These are phyloP conservation scores for Harpagifer antarcticus DNA, from an alignment of 2,797 vertebrate genomes.

Conservation along the genomic window DNA sequence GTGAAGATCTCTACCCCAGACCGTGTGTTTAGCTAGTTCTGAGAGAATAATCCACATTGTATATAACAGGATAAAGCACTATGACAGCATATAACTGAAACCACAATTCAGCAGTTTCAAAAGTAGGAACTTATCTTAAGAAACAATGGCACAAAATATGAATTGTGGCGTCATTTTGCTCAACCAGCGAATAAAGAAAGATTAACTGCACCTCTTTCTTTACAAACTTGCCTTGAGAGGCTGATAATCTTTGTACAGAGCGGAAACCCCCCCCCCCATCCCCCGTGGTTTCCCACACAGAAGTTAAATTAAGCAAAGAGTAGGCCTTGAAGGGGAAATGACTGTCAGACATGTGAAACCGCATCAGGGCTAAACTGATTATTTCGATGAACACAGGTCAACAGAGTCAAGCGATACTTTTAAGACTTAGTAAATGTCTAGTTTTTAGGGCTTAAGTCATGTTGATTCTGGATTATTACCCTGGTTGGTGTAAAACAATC, in stretches of 20 bases:
- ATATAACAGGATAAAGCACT: too few relatives aligned
- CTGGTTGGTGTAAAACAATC: too few relatives aligned
- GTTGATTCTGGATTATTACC: too few relatives aligned
- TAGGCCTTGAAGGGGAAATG: constrained; percentile 41
- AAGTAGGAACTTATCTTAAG: not conserved
- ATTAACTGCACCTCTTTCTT: not conserved
- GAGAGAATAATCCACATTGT: too few relatives aligned
- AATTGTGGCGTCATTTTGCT: not conserved
- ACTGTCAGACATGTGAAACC: not conserved
- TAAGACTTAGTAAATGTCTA: too few relatives aligned
- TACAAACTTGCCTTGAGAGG: not conserved
- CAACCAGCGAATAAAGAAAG: not conserved
- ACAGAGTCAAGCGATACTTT: too few relatives aligned
- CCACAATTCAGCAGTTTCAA: not conserved
- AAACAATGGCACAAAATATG: not conserved
- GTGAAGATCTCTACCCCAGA: too few relatives aligned
- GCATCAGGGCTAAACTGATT: not conserved
- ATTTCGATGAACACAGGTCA: not conserved
- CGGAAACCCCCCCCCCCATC: constrained; percentile 42
- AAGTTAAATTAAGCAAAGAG: constrained; percentile 15
- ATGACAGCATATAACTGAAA: too few relatives aligned
- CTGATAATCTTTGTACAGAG: constrained; percentile 7
- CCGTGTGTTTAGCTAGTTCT: too few relatives aligned
- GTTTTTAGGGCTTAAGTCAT: too few relatives aligned
- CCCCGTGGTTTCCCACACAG: constrained; percentile 44